These are phyloP conservation scores for Dexiosoma caninum DNA, from an alignment of 2,888 invertebrate genomes.

Conservation along the genomic window DNA sequence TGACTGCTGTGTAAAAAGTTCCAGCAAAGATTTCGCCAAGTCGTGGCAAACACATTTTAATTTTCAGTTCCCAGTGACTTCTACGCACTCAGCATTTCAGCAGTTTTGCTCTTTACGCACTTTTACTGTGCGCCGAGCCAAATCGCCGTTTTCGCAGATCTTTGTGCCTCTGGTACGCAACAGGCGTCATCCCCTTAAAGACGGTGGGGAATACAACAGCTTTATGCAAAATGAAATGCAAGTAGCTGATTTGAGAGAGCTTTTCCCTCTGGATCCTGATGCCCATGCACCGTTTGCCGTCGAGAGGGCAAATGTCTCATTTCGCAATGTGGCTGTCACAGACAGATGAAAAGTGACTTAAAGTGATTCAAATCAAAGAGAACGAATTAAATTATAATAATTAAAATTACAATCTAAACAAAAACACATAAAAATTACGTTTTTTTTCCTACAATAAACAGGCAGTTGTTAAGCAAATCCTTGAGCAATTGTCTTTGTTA, in stretches of 20 bases:
- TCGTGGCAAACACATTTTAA: conserved; percentile 3
- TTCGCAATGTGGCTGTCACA: too few species aligned
- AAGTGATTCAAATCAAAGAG: neutral
- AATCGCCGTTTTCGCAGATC: conserved; percentile 62
- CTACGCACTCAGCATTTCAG: conserved; percentile 23
- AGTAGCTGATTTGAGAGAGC: conserved; percentile 60
- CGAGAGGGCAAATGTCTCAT: neutral
- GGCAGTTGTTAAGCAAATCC: neutral
- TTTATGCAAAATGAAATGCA: neutral
- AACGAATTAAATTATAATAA: neutral
- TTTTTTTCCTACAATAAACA: neutral
- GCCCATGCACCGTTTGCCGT: conserved; percentile 65
- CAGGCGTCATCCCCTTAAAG: conserved; percentile 64
- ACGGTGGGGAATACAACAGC: conserved; percentile 58
- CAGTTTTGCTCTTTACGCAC: conserved; percentile 35
- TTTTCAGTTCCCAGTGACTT: conserved; percentile 13
- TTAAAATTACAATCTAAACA: neutral
- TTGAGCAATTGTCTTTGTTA: conserved; percentile 2
- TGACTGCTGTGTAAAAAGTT: neutral
- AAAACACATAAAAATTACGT: neutral
- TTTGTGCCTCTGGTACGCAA: conserved; percentile 64
- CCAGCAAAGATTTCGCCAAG: neutral
- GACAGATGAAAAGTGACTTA: neutral
- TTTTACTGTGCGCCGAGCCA: conserved; percentile 52
- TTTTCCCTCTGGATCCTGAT: conserved; percentile 66